Percentiles rank a stretch among this genome's conserved stretches.
phyloP scores from a whole-genome alignment of 2,888 invertebrate species.

The Tipula lateralis region DNA sequence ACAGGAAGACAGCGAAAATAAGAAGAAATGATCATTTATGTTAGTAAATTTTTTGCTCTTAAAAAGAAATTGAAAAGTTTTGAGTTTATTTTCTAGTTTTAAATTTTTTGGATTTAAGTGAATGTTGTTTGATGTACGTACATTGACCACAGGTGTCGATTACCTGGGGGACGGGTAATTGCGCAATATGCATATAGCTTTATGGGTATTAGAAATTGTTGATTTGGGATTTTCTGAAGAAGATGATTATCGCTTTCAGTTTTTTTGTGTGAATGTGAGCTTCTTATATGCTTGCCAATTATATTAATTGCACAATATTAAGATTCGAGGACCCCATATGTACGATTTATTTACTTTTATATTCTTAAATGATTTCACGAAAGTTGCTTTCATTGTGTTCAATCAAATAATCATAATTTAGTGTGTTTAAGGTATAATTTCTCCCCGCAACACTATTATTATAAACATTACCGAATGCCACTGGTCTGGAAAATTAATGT shows the following conservation, averaged over 20 bases:
- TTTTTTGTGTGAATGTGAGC: background rate
- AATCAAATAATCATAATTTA: background rate
- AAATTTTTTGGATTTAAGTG: background rate
- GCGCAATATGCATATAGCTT: too few species aligned
- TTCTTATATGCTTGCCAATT: background rate
- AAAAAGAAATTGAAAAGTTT: background rate
- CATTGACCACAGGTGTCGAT: background rate
- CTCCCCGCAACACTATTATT: background rate
- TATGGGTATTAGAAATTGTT: background rate
- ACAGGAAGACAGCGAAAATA: background rate
- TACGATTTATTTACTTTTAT: background rate
- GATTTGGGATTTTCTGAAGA: background rate
- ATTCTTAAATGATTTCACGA: background rate
- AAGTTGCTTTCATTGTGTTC: conserved; percentile 24
- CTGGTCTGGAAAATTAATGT: background rate
- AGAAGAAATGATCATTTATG: background rate
- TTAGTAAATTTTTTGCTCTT: background rate
- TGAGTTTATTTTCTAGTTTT: background rate
- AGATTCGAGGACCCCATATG: background rate
- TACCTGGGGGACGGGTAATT: background rate
- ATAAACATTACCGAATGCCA: background rate
- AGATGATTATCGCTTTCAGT: background rate
- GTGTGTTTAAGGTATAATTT: background rate
- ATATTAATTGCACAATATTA: background rate
- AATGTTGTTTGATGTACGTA: conserved; percentile 14